Percentiles rank a stretch among this genome's conserved stretches.
These are phyloP conservation scores for Calameuta filiformis DNA, from an alignment of 2,888 invertebrate species.

Conservation along the genomic window DNA sequence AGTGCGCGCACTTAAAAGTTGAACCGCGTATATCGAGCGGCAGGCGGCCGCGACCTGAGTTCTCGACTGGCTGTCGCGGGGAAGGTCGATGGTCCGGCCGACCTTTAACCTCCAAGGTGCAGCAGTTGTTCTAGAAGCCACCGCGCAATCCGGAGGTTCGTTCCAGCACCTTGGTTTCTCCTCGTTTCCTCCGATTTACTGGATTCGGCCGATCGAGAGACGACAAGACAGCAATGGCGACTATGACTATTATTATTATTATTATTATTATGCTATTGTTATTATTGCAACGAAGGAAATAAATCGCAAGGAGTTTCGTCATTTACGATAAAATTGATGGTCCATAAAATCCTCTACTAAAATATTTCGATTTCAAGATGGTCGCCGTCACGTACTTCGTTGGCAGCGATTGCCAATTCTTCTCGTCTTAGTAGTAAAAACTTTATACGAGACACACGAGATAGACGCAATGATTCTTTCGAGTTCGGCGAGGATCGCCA, in stretches of 20 bases:
- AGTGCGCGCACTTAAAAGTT: neutral
- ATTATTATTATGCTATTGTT: too few relatives aligned
- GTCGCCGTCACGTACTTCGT: neutral
- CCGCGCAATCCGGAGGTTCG: neutral
- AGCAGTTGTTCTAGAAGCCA: neutral
- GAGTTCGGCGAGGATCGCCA: too few relatives aligned
- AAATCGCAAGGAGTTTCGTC: slow-evolving; percentile 12
- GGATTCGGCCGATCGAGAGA: neutral
- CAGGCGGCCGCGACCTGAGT: neutral
- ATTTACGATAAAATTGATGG: slow-evolving; percentile 26
- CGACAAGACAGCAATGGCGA: neutral
- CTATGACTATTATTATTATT: too few relatives aligned
- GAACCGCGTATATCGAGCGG: neutral
- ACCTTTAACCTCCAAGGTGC: neutral
- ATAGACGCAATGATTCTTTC: neutral
- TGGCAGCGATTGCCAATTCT: slow-evolving; percentile 15
- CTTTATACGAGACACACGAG: slow-evolving; percentile 19
- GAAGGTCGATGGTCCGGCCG: neutral
- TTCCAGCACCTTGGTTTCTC: neutral
- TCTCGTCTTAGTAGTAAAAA: slow-evolving; percentile 16
- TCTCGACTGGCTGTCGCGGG: neutral
- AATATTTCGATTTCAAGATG: neutral
- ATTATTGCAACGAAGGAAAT: neutral
- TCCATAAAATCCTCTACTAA: slow-evolving; percentile 14
- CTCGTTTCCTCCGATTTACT: neutral